Percentiles rank a stretch among this genome's conserved stretches.
These are phyloP conservation scores for Mormyrus lacerda DNA, from an alignment of 2,113 vertebrate genomes.

Conservation along the genomic window DNA sequence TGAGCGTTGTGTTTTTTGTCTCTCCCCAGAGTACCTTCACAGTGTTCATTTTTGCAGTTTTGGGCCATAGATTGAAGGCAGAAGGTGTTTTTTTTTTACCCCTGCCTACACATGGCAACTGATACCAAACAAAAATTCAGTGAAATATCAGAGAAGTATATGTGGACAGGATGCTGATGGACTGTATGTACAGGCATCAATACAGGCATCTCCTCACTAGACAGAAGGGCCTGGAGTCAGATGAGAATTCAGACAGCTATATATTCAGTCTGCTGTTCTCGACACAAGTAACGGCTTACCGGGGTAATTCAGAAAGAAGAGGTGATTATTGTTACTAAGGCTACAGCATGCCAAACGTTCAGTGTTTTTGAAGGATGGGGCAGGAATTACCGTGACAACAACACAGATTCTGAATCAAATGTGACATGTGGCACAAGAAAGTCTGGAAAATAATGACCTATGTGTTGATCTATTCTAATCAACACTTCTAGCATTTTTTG, in stretches of 20 bases:
- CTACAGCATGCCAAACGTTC: slow-evolving; percentile 39
- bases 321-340: slow-evolving; percentile 49
- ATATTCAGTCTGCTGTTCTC: slow-evolving; percentile 44
- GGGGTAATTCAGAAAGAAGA: neutral
- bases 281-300: neutral
- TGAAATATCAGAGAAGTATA: neutral
- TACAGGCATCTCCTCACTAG: neutral
- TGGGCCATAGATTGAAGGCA: neutral
- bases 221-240: neutral
- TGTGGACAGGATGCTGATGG: neutral
- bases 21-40: neutral
- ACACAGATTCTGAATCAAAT: neutral
- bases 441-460: neutral
- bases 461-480: neutral
- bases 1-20: neutral
- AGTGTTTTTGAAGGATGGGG: slow-evolving; percentile 30
- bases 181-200: neutral
- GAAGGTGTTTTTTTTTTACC: neutral
- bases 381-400: neutral
- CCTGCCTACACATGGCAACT: neutral
- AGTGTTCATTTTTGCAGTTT: neutral
- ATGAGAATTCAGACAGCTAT: slow-evolving; percentile 30
- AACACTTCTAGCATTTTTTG: neutral
- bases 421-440: neutral
- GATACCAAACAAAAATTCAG: neutral